Evolutionary conservation across 2,797 vertebrate genomes (phyloP).

Genomic region (Halcyon chelicuti): DNA sequence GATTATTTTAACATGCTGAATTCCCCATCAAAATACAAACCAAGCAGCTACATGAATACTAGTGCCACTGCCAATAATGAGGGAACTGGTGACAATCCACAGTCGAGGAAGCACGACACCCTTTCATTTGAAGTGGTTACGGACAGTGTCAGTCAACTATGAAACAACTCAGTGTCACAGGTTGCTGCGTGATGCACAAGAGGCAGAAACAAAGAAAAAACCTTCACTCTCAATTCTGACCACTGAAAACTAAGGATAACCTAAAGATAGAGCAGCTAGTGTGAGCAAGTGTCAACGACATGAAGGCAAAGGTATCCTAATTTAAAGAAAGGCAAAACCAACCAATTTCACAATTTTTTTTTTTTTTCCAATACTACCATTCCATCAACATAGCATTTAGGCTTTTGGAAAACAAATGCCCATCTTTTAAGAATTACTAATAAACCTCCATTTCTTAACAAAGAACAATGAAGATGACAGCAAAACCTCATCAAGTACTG

Average conservation of each 20-base stretch:
- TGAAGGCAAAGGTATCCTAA: neutral
- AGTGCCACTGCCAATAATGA: neutral
- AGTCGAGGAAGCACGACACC: neutral
- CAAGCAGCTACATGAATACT: neutral
- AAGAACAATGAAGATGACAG: neutral
- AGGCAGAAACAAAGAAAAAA: neutral
- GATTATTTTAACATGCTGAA: neutral
- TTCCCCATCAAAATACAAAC: neutral
- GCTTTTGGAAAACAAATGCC: neutral
- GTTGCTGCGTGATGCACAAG: fast-evolving
- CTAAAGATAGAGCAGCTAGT: neutral
- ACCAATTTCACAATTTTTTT: neutral
- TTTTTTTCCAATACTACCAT: neutral
- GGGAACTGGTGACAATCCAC: neutral
- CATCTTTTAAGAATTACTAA: neutral
- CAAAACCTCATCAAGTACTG: neutral
- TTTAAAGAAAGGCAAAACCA: neutral
- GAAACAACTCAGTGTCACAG: neutral
- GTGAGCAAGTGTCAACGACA: neutral
- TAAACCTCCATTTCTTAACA: neutral
- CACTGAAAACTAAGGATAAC: neutral
- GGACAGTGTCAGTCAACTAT: neutral
- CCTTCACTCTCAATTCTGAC: neutral
- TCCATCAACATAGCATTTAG: neutral
- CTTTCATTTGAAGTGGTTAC: neutral